A percentile compares a stretch with the other conserved stretches of the same genome.
These are phyloP conservation scores for Calliphora vomitoria DNA, from an alignment of 2,888 invertebrate species.

Conservation along the genomic window DNA sequence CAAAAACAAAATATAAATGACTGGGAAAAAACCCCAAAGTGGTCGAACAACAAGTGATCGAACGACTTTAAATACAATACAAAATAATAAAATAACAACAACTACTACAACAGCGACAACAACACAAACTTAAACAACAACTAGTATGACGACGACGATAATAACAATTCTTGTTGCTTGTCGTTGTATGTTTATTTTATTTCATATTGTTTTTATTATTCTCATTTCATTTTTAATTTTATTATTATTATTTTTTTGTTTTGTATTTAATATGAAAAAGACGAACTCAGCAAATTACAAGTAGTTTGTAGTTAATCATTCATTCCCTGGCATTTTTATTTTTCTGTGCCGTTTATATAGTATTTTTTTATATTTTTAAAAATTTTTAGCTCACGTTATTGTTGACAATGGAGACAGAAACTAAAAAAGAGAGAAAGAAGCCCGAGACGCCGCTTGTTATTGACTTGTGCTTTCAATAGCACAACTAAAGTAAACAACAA, in stretches of 20 bases:
- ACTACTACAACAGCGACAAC: constrained; percentile 36
- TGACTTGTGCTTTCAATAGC: constrained; percentile 54
- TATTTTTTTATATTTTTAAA: constrained; percentile 10
- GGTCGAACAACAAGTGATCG: constrained; percentile 74
- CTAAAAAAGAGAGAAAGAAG: constrained; percentile 20
- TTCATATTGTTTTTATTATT: constrained; percentile 59
- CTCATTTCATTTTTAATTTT: constrained; percentile 48
- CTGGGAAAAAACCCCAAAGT: constrained; percentile 69
- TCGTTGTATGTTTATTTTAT: constrained; percentile 38
- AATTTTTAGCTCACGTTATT: constrained; percentile 11
- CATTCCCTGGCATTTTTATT: constrained; percentile 32
- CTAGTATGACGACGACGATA: constrained; percentile 36
- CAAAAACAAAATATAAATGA: constrained; percentile 39
- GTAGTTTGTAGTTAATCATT: constrained; percentile 68
- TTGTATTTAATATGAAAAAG: constrained; percentile 51
- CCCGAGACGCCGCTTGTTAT: constrained; percentile 39
- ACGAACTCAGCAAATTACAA: constrained; percentile 56
- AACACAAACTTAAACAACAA: not conserved
- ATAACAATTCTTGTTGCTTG: constrained; percentile 66
- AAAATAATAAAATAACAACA: constrained; percentile 55
- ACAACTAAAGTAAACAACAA: not conserved
- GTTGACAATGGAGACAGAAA: constrained; percentile 53
- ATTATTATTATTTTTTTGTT: constrained; percentile 10
- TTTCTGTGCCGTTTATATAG: constrained; percentile 16
- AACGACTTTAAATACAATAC: constrained; percentile 73